A percentile compares a stretch with the other conserved stretches of the same genome.
These are phyloP conservation scores for Solenodon paradoxus DNA, from an alignment of 2,113 vertebrate species.

Conservation along the genomic window DNA sequence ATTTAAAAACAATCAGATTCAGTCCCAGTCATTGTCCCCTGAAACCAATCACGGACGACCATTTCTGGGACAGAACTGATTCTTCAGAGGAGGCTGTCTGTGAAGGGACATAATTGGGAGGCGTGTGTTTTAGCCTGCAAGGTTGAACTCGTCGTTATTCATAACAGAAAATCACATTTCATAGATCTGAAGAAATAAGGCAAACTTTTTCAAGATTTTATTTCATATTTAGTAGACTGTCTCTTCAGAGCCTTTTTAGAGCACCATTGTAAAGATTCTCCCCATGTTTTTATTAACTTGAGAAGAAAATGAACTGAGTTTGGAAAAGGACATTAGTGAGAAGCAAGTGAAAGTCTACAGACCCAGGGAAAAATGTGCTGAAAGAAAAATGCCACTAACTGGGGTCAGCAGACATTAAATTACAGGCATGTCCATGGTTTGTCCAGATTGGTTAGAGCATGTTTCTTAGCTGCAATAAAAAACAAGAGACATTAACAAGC, in stretches of 20 bases:
- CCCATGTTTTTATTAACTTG: background rate
- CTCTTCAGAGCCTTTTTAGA: background rate
- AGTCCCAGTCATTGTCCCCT: background rate
- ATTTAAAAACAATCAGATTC: background rate
- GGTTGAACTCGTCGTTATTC: slow-evolving; percentile 14
- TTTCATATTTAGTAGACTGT: background rate
- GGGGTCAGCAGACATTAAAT: slow-evolving; percentile 59
- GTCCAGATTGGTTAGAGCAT: slow-evolving; percentile 44
- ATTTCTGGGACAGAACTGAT: background rate
- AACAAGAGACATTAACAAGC: slow-evolving; percentile 65
- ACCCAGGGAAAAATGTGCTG: slow-evolving; percentile 17
- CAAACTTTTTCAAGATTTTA: background rate
- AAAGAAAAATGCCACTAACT: slow-evolving; percentile 23
- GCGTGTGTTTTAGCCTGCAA: background rate
- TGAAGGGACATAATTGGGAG: background rate
- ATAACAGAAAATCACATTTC: background rate
- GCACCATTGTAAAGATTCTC: background rate
- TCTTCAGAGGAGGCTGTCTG: background rate
- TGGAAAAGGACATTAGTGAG: background rate
- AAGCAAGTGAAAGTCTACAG: background rate
- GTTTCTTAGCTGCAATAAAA: slow-evolving; percentile 58
- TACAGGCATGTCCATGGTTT: slow-evolving; percentile 44
- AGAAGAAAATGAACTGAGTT: slow-evolving; percentile 36
- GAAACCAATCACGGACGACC: background rate
- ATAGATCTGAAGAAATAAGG: slow-evolving; percentile 16